Evolutionary conservation across 2,888 invertebrate genomes (phyloP), one percentile per base, ranked within the genome.

Genomic region (Odontocolon sp.): DNA sequence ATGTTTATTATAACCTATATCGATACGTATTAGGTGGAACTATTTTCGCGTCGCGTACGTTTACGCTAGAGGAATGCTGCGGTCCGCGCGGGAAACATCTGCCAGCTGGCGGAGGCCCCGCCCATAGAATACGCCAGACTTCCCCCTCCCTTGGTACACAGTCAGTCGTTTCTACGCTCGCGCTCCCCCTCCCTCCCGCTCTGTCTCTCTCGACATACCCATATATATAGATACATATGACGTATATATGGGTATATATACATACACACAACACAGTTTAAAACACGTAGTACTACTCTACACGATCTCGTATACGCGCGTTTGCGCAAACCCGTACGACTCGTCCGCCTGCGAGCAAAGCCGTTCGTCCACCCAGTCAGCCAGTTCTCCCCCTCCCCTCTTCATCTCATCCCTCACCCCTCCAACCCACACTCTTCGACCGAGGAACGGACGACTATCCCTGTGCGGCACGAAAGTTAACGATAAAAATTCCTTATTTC

Each of bases 71-170:
- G 85, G 84, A 81, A 82, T 80, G 80, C 72, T 81, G 80, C 84
- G 88, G 83, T n/a, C 87, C 90, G 89, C 89, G 89, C 86, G 90
- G 90, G 91, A 91, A 91, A 91, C 92, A 92, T 92, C 92, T 92
- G 92, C 92, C 92, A 92, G 92, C 92, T 92, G 92, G 92, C 91
- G 88, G 88, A 89, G 87, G 91, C 92, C 91, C 92, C 92, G 91
- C 92, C 92, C 91, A 90, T 87, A 85, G 47, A 88, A 88, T 88
- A 88, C 87, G 88, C 87, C 86, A 81, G 80, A 80, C 66, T 77
- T 82, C 64, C 73, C 79, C 81, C 82, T 78, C 74, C 72, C 59
- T 42, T 71, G 54, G 28, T 40, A 31, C 54, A 23, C 45, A 42
- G 36, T 64, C 47, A 23, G 28, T 36, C 28, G 11, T 26, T 18